Evolutionary conservation across 2,888 invertebrate genomes (phyloP).

Genomic region (Thera obeliscata): DNA sequence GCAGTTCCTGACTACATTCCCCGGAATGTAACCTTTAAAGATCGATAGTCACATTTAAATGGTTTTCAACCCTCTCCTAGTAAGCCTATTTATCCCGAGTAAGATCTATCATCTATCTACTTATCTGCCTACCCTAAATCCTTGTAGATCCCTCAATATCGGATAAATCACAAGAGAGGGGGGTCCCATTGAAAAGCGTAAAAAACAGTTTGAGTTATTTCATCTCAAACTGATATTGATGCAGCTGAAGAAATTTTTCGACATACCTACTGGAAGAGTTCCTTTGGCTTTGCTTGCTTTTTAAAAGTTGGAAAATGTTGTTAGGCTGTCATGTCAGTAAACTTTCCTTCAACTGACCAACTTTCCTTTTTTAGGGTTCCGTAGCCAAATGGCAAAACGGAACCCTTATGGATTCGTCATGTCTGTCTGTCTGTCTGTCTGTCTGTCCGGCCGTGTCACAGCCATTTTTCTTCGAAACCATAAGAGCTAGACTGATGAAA

Average conservation of each 20-base stretch:
- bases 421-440: too few species aligned
- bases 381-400: too few species aligned
- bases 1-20: too few species aligned
- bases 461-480: too few species aligned
- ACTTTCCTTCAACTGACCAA: too few species aligned
- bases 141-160: constrained; percentile 27
- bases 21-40: too few species aligned
- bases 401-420: too few species aligned
- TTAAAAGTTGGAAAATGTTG: background rate
- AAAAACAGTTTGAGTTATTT: constrained; percentile 27
- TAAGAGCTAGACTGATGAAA: too few species aligned
- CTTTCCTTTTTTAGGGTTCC: too few species aligned
- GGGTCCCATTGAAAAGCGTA: constrained; percentile 32
- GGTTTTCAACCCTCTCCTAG: background rate
- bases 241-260: constrained; percentile 1
- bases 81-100: constrained; percentile 4
- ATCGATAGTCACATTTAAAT: background rate
- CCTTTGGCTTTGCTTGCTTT: background rate
- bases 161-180: constrained; percentile 31
- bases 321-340: too few species aligned
- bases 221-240: constrained; percentile 9
- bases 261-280: background rate
- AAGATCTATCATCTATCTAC: constrained; percentile 8
- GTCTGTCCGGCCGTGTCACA: too few species aligned
- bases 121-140: constrained; percentile 19